Conservation (phyloP, 2,888 invertebrate species). For the Antheraea assamensis region DNA sequence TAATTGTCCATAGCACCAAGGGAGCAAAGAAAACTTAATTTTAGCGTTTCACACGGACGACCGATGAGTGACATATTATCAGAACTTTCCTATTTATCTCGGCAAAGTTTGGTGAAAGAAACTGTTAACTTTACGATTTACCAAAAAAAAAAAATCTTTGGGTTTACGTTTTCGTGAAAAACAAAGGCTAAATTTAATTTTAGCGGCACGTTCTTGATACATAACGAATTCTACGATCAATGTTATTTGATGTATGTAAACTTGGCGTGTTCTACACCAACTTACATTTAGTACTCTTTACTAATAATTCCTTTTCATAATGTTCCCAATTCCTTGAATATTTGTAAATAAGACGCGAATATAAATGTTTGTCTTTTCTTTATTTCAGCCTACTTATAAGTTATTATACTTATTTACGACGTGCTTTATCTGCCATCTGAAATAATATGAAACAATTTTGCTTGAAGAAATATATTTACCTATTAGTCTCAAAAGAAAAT, state of each 20-base stretch:
- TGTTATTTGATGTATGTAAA: background rate
- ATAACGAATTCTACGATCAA: background rate
- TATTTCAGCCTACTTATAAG: background rate
- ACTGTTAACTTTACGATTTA: constrained; percentile 3
- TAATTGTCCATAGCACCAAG: background rate
- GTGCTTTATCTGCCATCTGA: constrained; percentile 4
- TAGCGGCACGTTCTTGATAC: background rate
- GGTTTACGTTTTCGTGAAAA: background rate
- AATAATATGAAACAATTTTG: constrained; percentile 1
- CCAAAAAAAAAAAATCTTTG: background rate
- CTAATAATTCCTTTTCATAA: background rate
- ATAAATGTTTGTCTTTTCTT: background rate
- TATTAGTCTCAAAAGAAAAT: constrained; percentile 1
- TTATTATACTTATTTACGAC: background rate
- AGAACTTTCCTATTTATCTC: constrained; percentile 7
- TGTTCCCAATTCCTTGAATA: background rate
- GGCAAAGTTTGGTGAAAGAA: background rate
- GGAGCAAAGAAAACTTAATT: background rate
- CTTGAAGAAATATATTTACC: background rate
- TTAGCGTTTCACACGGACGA: constrained; percentile 5
- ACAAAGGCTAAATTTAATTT: background rate
- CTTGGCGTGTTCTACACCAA: background rate
- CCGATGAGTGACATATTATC: background rate
- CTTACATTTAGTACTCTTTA: too few relatives aligned
- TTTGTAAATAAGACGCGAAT: background rate